Evolutionary conservation across 2,113 vertebrate species (phyloP).

Genomic region (Tursiops truncatus): DNA sequence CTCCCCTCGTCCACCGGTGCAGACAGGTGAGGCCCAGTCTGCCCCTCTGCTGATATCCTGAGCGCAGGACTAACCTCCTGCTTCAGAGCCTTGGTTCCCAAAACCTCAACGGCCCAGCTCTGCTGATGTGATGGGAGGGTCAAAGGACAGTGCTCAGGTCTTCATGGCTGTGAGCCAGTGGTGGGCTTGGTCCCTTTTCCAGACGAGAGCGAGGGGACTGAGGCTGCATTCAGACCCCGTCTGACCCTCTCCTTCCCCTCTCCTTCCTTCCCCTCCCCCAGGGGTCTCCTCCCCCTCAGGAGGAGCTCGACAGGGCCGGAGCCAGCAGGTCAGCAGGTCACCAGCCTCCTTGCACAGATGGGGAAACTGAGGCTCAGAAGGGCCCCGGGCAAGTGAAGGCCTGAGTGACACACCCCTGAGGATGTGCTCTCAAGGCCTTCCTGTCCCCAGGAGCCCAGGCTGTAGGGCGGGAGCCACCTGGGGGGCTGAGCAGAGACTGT

Average conservation of each 20-base stretch:
- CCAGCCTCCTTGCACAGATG: neutral
- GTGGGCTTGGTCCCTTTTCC: neutral
- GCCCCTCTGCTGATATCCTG: neutral
- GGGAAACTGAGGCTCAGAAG: neutral
- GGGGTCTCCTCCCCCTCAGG: neutral
- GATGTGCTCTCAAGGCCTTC: neutral
- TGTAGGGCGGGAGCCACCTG: neutral
- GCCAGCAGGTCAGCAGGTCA: neutral
- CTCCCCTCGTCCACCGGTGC: neutral
- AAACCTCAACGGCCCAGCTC: neutral
- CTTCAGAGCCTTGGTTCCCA: neutral
- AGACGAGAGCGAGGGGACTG: neutral
- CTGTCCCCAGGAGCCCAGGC: neutral
- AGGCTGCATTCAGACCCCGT: neutral
- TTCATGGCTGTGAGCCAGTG: neutral
- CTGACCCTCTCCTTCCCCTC: fast-evolving
- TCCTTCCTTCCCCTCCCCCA: fast-evolving
- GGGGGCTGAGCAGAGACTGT: neutral
- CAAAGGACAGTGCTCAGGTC: neutral
- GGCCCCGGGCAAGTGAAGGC: fast-evolving
- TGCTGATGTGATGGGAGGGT: fast-evolving
- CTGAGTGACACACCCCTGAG: neutral
- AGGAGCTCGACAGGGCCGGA: fast-evolving
- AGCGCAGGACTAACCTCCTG: neutral
- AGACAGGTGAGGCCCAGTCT: neutral